Evolutionary conservation across 2,113 vertebrate species (phyloP).

Genomic region (Agelaius tricolor): DNA sequence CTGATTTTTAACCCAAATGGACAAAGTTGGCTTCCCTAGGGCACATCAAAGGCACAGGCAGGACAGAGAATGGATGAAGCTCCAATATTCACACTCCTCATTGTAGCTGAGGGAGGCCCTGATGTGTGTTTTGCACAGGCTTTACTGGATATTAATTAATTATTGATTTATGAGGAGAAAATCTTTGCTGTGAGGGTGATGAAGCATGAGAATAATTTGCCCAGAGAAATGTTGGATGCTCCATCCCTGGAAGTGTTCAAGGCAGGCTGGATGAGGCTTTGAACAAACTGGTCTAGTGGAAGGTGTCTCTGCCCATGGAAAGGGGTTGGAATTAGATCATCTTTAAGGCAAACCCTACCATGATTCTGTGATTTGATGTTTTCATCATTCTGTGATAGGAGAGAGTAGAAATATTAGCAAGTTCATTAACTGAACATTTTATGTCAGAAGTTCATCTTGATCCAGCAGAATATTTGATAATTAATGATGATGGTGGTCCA

Average conservation of each 20-base stretch:
- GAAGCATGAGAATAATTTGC: neutral
- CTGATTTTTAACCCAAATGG: neutral
- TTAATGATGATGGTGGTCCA: too few species aligned
- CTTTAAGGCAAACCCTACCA: neutral
- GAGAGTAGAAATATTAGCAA: neutral
- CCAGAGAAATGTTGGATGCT: neutral
- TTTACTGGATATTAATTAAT: neutral
- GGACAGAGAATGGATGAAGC: neutral
- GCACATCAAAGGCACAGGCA: neutral
- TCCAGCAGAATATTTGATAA: neutral
- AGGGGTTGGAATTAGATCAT: neutral
- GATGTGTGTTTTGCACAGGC: fast-evolving
- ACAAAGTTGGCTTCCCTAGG: neutral
- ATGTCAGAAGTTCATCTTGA: neutral
- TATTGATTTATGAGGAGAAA: neutral
- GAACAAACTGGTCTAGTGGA: too few species aligned
- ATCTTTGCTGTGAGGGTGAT: neutral
- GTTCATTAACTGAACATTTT: neutral
- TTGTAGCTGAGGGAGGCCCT: neutral
- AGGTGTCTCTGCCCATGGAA: neutral
- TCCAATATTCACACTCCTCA: neutral
- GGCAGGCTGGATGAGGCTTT: neutral
- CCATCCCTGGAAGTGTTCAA: neutral
- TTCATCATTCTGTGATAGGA: neutral
- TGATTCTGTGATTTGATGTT: neutral